Conservation (phyloP, 2,113 vertebrate genomes). For the Ctenomys sociabilis region DNA sequence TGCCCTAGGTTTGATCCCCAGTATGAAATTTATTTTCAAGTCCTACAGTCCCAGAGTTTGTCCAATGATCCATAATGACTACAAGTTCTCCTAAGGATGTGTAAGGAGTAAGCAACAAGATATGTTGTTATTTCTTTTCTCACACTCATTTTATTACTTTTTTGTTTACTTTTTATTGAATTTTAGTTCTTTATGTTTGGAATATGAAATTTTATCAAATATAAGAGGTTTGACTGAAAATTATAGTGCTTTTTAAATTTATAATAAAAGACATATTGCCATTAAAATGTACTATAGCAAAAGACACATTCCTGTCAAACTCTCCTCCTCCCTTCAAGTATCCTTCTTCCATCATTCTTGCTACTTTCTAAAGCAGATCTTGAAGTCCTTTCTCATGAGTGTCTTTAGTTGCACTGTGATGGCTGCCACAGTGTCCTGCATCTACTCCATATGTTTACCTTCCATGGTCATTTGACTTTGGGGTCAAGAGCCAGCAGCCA, state of each 20-base stretch:
- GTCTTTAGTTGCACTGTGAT: not conserved
- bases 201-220: slow-evolving; percentile 21
- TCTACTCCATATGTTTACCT: not conserved
- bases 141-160: slow-evolving; percentile 37
- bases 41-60: not conserved
- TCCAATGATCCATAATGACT: not conserved
- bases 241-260: not conserved
- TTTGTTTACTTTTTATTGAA: not conserved
- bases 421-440: not conserved
- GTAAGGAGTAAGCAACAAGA: not conserved
- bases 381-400: not conserved
- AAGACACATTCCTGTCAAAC: not conserved
- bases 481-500: not conserved
- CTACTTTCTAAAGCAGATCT: not conserved
- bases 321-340: not conserved
- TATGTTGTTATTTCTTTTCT: not conserved
- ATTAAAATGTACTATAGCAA: not conserved
- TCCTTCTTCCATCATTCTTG: not conserved
- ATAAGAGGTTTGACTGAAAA: not conserved
- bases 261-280: not conserved
- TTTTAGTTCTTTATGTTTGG: slow-evolving; percentile 35
- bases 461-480: not conserved
- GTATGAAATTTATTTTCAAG: not conserved
- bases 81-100: not conserved
- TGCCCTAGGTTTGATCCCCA: not conserved